Conservation (phyloP, 1,140 invertebrate species). For the Heliconius himera region DNA sequence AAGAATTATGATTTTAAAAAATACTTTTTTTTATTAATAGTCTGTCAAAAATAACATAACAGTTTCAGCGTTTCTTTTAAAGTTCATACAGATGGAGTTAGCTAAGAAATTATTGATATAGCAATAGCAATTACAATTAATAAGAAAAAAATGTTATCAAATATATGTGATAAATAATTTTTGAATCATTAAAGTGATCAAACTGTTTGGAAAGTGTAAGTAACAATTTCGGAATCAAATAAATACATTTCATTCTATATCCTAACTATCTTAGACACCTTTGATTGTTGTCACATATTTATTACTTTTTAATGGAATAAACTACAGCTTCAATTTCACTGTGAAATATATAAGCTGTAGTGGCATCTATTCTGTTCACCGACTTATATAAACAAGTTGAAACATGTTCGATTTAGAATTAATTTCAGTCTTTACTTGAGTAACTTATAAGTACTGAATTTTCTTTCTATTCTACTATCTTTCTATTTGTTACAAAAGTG, state of each 20-base stretch:
- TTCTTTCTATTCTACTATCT: constrained; percentile 14
- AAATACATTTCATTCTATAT: background rate
- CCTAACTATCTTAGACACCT: background rate
- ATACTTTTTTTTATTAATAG: too few species aligned
- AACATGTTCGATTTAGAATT: constrained; percentile 26
- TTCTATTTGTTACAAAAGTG: constrained; percentile 14
- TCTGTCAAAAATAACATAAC: too few species aligned
- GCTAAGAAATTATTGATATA: too few species aligned
- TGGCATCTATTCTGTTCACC: background rate
- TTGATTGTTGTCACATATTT: background rate
- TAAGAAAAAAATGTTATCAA: background rate
- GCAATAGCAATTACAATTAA: background rate
- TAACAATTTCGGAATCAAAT: background rate
- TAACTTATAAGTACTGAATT: constrained; percentile 29
- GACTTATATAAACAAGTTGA: constrained; percentile 9
- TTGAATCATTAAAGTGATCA: background rate
- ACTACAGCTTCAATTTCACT: background rate
- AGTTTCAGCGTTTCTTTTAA: too few species aligned
- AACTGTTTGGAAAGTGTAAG: background rate
- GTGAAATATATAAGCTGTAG: background rate
- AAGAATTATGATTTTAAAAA: too few species aligned
- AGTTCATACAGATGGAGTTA: too few species aligned
- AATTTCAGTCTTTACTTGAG: constrained; percentile 30
- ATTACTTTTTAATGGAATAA: constrained; percentile 3
- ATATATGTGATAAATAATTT: background rate